A percentile compares a stretch with the other conserved stretches of the same genome.
phyloP scores from a whole-genome alignment of 2,113 vertebrate species.

The Phodopus roborovskii region DNA sequence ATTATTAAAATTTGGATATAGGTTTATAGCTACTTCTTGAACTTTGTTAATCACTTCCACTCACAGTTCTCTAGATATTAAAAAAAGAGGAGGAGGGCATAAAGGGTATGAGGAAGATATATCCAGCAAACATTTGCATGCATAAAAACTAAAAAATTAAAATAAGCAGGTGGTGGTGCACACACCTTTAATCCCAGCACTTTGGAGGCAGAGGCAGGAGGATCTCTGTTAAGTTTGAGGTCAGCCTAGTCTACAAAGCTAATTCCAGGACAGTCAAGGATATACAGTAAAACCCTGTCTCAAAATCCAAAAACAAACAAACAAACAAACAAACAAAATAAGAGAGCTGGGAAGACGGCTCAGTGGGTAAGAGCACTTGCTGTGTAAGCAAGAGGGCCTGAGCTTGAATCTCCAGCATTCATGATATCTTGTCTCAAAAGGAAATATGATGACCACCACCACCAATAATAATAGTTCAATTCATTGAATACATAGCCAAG shows the following conservation, averaged over 20 bases:
- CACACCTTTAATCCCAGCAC: neutral
- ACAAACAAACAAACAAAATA: neutral
- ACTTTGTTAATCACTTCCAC: neutral
- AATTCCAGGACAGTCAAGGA: neutral
- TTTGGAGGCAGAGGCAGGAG: neutral
- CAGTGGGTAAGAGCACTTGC: neutral
- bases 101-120: neutral
- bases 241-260: neutral
- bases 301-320: neutral
- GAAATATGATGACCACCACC: neutral
- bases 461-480: neutral
- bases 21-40: neutral
- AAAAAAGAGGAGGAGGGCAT: neutral
- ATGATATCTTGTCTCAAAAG: neutral
- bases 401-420: neutral
- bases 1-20: neutral
- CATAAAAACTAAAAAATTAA: neutral
- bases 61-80: constrained; percentile 1
- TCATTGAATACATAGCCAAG: neutral
- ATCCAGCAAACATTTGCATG: neutral
- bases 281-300: neutral
- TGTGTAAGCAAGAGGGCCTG: neutral
- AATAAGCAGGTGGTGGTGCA: neutral
- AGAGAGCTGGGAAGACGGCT: neutral
- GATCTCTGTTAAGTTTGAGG: neutral